phyloP scores from a whole-genome alignment of 2,797 vertebrate genomes.

The Hoplostethus atlanticus region DNA sequence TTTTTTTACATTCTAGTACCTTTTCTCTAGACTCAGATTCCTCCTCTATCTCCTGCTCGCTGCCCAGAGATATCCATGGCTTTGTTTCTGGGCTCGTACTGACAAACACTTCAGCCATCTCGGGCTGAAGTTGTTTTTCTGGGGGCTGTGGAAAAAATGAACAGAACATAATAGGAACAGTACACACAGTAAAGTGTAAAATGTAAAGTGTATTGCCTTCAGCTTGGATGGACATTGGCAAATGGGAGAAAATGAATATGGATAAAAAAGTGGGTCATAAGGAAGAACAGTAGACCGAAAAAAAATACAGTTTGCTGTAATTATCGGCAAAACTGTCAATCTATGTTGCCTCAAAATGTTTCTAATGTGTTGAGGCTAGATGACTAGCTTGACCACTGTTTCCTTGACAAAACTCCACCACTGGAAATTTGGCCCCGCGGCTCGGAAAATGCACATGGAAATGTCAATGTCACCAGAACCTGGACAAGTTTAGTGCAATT shows the following conservation, averaged over 20 bases:
- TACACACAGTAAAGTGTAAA: not conserved
- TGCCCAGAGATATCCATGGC: constrained; percentile 91
- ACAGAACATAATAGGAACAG: not conserved
- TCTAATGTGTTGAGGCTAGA: too few relatives aligned
- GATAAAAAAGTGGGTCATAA: not conserved
- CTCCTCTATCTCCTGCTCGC: constrained; percentile 91
- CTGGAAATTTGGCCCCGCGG: too few relatives aligned
- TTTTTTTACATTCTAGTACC: constrained; percentile 70
- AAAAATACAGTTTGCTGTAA: too few relatives aligned
- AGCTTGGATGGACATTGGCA: not conserved
- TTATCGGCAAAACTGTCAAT: too few relatives aligned
- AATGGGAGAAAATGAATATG: not conserved
- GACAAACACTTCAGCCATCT: constrained; percentile 60
- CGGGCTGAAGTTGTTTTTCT: constrained; percentile 41
- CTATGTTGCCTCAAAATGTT: too few relatives aligned
- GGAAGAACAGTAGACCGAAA: too few relatives aligned
- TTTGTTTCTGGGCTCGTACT: constrained; percentile 76
- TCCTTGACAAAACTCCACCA: too few relatives aligned
- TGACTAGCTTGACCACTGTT: too few relatives aligned
- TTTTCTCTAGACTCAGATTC: constrained; percentile 84
- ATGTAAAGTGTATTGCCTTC: not conserved
- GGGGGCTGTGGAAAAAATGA: constrained; percentile 73
- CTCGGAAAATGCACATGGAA: too few relatives aligned
- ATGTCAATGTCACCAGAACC: too few relatives aligned
- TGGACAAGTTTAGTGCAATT: too few relatives aligned